Evolutionary conservation across 2,888 invertebrate species (phyloP), one percentile per base, ranked within the genome.

Genomic region (Helleia helle): DNA sequence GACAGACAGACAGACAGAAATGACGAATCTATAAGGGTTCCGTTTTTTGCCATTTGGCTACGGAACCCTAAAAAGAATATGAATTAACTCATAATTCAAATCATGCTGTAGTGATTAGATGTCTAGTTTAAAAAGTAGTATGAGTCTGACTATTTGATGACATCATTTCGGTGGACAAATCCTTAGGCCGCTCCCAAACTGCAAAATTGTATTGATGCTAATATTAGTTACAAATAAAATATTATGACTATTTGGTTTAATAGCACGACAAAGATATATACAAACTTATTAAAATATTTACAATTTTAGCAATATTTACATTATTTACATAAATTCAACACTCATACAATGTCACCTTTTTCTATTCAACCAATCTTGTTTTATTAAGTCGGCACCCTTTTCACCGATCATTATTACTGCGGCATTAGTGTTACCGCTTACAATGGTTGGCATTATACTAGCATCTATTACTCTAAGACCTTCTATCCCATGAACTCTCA

Each of bases 361-460:
- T 27, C 53, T 53, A 53, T 74, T 56, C 52, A 89, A 63, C 94
- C 94, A 95, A 70, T 94, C 94, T 69, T 91, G 89, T 70, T 95
- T 95, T 42, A 95, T 90, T 58, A 95, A 80, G 77, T 95, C 95
- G 0, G 95, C 88, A 3, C 94, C 95, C 65, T 95, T 95, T 62
- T 96, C 95, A 0, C 90, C 95, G 18, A 95, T 93, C 95, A 95
- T 95, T 37, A 95, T 93, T n/a, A 91, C 91, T 0, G 95, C 94
- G 0, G 95, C 96, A 67, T 95, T 95, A 1, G 95, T 95, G 61
- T 96, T 95, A 4, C 95, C 95, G 58, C 94, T 94, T 17, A 91
- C 91, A 53, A 95, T 93, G 1, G 92, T 92, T 0, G 95, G 95
- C 94, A 95, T 95, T 52, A 95, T 90, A 56, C 93, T 93, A 18